phyloP scores from a whole-genome alignment of 2,797 vertebrate species.

The Podarcis siculus region DNA sequence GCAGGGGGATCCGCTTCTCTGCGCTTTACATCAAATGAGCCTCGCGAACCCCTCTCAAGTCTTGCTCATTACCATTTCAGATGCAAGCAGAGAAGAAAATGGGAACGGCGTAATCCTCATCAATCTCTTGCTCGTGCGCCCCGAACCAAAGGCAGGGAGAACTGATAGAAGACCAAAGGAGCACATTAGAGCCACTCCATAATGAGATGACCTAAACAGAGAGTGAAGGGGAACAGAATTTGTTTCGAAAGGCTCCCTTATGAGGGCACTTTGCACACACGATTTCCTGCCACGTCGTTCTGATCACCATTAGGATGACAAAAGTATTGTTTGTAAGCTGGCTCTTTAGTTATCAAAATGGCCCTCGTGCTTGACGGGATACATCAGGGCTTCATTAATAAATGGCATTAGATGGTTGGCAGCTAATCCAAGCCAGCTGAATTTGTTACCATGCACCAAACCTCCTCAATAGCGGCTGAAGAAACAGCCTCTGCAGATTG shows the following conservation, averaged over 20 bases:
- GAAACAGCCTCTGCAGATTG: neutral
- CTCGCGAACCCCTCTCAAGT: constrained; percentile 34
- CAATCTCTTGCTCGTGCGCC: constrained; percentile 37
- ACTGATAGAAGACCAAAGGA: constrained; percentile 40
- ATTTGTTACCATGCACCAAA: neutral
- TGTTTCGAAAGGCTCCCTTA: constrained; percentile 32
- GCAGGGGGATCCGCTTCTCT: constrained; percentile 1
- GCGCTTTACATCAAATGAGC: constrained; percentile 42
- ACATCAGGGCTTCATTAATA: neutral
- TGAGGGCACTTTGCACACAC: neutral
- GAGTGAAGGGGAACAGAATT: constrained; percentile 37
- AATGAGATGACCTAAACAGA: constrained; percentile 43
- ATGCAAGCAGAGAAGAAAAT: constrained; percentile 44
- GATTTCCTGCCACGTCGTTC: neutral
- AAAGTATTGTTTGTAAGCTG: neutral
- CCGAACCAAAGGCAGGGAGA: constrained; percentile 23
- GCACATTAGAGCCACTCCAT: constrained; percentile 24
- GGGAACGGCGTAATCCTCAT: constrained; percentile 39
- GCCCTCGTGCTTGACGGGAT: neutral
- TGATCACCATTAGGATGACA: constrained; percentile 21
- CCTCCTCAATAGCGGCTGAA: neutral
- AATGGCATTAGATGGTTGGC: neutral
- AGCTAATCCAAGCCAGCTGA: neutral
- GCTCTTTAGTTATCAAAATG: neutral
- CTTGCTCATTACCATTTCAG: constrained; percentile 54